Evolutionary conservation across 2,113 vertebrate genomes (phyloP), one percentile per base, ranked within the genome.

Genomic region (Riparia riparia): DNA sequence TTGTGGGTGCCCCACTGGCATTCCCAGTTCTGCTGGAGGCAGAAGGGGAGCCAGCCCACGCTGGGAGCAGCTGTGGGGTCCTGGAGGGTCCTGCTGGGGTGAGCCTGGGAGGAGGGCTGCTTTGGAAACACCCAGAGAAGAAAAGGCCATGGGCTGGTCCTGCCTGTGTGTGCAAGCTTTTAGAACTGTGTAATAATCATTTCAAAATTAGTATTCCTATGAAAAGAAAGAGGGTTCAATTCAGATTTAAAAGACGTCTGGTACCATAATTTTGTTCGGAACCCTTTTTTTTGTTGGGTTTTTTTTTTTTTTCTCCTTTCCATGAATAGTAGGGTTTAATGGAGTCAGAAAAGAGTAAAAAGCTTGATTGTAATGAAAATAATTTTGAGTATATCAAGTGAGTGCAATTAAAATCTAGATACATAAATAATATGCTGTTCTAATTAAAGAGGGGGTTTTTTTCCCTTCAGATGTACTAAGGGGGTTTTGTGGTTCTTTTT

Each of bases 341-440:
- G 61, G 14, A 82, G 21, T 34, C 82, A 72, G 34, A 64, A 91
- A 81, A 86, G 69, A 73, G 34, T 68, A 69, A 92, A 60, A 66
- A 84, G 57, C 44, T 95, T 97, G 90, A 95, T 90, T 96, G 41
- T 97, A 96, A 95, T 65, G 76, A 91, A 94, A 96, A 87, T 94
- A 84, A 78, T 92, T 91, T 91, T 95, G 77, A 96, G 24, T 63
- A 3, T 64, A 82, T 97, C 90, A 96, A 93, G 47, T 80, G 57
- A 53, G 50, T 68, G 61, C 60, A 96, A 96, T 96, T 96, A 96
- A 69, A 83, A 84, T 88, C 90, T 68, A 91, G 61, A 76, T 86
- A 81, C 66, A 82, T 83, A 82, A 91, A 95, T 97, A 96, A 94
- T 92, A 47, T 50, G 76, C 63, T 44, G 51, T 93, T 63, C 13